Evolutionary conservation across 2,797 vertebrate species (phyloP), one percentile per base, ranked within the genome.

Genomic region (Margarornis squamiger): DNA sequence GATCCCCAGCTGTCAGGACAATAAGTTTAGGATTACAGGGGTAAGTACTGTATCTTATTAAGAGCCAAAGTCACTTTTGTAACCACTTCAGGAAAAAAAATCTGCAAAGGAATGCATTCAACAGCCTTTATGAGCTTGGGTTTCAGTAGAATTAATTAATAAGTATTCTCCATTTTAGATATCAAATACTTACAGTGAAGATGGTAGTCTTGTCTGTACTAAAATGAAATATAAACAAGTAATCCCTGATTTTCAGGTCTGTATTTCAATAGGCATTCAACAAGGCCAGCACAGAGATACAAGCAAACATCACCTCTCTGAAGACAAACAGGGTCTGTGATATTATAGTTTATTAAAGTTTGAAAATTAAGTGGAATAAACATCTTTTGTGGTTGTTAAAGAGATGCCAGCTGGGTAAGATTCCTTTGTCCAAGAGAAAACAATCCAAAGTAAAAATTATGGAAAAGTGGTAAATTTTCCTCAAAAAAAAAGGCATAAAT

Each of bases 81-180:
- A 86, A 72, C 70, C 7, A 52, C 66, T 81, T 86, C 59, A 93
- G 46, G 68, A 80, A 68, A 85, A 92, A 75, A 80, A 54, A 5
- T 61, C 65, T 81, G 43, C 26, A 38, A 62, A 92, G 14, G 48
- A 94, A 92, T 61, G 48, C 14, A 52, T 88, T 90, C 41, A 54
- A 68, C 23, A 58, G 29, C 21, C 45, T 68, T 74, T 83, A 52
- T 34, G 27, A 91, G 8, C 12, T 59, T 54, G 21, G 18, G 22
- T 70, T 96, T 93, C 46, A 22, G 38, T 20, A 48, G 83, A 77
- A 91, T 88, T 58, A 87, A 84, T 77, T 62, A 83, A 88, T 77
- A 75, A 86, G 59, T 55, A 52, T 27, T 46, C 51, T 77, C 58
- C n/a, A 34, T 63, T 86, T 84, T 76, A 76, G 26, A 78, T 21